Evolutionary conservation across 2,113 vertebrate species (phyloP).

Genomic region (Phyllostomus discolor): DNA sequence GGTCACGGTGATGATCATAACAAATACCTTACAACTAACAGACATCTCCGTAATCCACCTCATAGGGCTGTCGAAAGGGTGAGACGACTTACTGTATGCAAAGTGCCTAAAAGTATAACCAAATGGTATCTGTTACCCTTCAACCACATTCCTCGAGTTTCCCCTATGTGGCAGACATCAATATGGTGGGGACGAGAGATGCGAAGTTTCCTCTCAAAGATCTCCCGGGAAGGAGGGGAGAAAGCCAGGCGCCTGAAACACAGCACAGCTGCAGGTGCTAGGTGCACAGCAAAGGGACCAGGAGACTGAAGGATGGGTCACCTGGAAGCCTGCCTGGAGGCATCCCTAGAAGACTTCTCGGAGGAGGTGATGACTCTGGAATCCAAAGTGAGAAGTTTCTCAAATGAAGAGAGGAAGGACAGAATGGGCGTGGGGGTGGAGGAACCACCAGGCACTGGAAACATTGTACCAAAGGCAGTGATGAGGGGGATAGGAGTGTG

Average conservation of each 20-base stretch:
- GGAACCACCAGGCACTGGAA: not conserved
- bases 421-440: not conserved
- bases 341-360: not conserved
- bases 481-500: not conserved
- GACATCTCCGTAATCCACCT: not conserved
- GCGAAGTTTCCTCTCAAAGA: not conserved
- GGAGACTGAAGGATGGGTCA: not conserved
- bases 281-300: not conserved
- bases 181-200: fast-evolving
- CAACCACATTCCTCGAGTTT: not conserved
- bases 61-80: no score
- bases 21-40: not conserved
- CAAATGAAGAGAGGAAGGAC: not conserved
- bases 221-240: not conserved
- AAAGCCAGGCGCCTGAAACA: not conserved
- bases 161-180: not conserved
- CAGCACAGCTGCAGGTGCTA: not conserved
- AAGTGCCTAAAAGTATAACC: not conserved
- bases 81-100: not conserved
- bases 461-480: no score
- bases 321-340: not conserved
- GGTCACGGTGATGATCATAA: not conserved
- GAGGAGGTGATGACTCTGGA: not conserved
- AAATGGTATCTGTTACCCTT: not conserved
- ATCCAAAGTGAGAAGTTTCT: not conserved